Base-by-base conservation (phyloP, 2,113 vertebrate species). In the Syngnathus floridae region DNA sequence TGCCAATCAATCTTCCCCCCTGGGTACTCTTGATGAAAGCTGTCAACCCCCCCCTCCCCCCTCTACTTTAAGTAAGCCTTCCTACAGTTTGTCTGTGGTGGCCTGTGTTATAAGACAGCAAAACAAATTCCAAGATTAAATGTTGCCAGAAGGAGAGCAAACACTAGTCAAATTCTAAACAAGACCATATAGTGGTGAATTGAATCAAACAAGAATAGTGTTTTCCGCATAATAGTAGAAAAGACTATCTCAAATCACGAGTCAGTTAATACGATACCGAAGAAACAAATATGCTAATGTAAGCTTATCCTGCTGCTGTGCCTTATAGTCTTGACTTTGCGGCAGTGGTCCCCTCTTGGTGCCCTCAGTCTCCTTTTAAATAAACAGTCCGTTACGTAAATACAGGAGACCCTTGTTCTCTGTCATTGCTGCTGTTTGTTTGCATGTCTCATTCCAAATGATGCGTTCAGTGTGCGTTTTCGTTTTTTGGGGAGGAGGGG, bases 1-100 rank as follows among this genome's bases (percentile, higher is more conserved):
- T 90, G 88, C 88, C 90, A 91, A 90, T 91, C 91, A 91, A 90
- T 90, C 88, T 85, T 82, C 71, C 82, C 81, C 26, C 72, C 79
- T 67, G 74, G 75, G 76, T 79, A 70, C 62, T 40, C 82, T 65
- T 83, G 82, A 89, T 88, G 87, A 88, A 88, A 86, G 74, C 84
- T 86, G 81, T 87, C 84, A 81, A 89, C 88, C 77, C 77, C 66
- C 45, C 88, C n/a, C n/a, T n/a, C n/a, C n/a, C n/a, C n/a, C 19
- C 2, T 43, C 74, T 71, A 70, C 84, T 87, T 84, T 88, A 81
- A 88, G 86, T 86, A 87, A 86, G 40, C 85, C 85, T 80, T 88
- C 85, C 76, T 70, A 84, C 80, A 79, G 83, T 88, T 85, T 81
- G 85, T 89, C 88, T 88, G 84, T 60, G 22, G 72, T 85, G 78